Evolutionary conservation across 2,888 invertebrate genomes (phyloP).

Genomic region (Apantesis nais): DNA sequence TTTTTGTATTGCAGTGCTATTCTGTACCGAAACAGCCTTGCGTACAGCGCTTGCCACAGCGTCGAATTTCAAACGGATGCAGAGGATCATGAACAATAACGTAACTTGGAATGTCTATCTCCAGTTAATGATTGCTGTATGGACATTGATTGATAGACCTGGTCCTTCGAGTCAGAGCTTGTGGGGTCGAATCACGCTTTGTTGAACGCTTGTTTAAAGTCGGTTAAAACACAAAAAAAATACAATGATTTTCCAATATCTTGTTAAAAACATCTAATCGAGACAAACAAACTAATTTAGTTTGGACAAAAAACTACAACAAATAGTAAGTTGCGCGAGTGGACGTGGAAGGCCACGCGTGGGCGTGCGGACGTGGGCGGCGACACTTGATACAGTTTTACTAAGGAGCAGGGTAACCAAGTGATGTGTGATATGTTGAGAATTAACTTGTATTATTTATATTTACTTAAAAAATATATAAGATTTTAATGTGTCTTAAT

Average conservation of each 20-base stretch:
- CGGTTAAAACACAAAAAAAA: neutral
- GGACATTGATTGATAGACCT: too few relatives aligned
- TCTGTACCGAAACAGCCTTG: too few relatives aligned
- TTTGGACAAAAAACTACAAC: constrained; percentile 18
- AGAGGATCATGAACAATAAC: too few relatives aligned
- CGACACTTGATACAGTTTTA: constrained; percentile 45
- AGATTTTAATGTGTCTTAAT: too few relatives aligned
- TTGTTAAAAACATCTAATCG: neutral
- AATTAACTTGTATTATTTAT: neutral
- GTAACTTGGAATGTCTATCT: too few relatives aligned
- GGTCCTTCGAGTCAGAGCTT: too few relatives aligned
- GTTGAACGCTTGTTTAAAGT: neutral
- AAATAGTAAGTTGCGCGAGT: constrained; percentile 30
- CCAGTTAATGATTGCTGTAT: too few relatives aligned
- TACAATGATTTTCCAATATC: neutral
- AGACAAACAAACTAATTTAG: constrained; percentile 16
- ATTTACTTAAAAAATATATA: neutral
- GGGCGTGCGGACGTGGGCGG: constrained; percentile 37
- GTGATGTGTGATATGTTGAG: neutral
- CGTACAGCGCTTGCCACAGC: too few relatives aligned
- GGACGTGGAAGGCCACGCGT: constrained; percentile 41
- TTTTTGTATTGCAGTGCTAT: too few relatives aligned
- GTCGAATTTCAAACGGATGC: too few relatives aligned
- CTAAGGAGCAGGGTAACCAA: constrained; percentile 23
- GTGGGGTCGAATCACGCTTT: too few relatives aligned